Conservation (phyloP, 2,888 invertebrate species). For the Dioctria linearis region DNA sequence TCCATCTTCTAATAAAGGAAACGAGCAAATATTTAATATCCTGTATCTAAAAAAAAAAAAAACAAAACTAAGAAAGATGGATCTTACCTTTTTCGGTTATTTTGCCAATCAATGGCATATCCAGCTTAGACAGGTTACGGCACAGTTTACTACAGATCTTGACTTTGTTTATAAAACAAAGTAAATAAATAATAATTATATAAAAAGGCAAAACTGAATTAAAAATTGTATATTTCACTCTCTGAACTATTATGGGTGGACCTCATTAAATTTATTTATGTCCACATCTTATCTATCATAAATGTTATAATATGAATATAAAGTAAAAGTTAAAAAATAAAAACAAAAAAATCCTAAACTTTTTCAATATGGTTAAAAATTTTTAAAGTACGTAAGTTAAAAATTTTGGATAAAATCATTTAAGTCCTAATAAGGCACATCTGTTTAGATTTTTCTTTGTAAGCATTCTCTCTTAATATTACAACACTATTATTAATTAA, state of each 20-base stretch:
- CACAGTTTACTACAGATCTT: too few species aligned
- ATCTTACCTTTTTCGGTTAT: too few species aligned
- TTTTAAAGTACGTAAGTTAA: conserved; percentile 14
- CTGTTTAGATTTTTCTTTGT: conserved; percentile 20
- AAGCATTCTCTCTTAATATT: neutral
- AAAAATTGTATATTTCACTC: conserved; percentile 38
- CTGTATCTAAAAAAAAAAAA: too few species aligned
- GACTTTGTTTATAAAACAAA: too few species aligned
- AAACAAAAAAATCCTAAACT: neutral
- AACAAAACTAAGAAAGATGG: too few species aligned
- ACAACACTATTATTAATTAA: too few species aligned
- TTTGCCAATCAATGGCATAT: too few species aligned
- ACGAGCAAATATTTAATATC: too few species aligned
- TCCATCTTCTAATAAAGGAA: too few species aligned
- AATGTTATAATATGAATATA: conserved; percentile 10
- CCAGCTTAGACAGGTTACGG: too few species aligned
- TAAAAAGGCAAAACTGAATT: conserved; percentile 26
- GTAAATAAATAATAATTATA: conserved; percentile 9
- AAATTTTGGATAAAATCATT: conserved; percentile 28
- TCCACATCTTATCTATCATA: neutral
- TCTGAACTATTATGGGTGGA: neutral
- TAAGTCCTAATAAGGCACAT: conserved; percentile 50
- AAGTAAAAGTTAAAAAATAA: conserved; percentile 29
- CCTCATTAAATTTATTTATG: conserved; percentile 2
- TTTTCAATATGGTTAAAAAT: conserved; percentile 14